These are phyloP conservation scores for Rousettus leschenaultii DNA, from an alignment of 2,113 vertebrate species.

Conservation along the genomic window DNA sequence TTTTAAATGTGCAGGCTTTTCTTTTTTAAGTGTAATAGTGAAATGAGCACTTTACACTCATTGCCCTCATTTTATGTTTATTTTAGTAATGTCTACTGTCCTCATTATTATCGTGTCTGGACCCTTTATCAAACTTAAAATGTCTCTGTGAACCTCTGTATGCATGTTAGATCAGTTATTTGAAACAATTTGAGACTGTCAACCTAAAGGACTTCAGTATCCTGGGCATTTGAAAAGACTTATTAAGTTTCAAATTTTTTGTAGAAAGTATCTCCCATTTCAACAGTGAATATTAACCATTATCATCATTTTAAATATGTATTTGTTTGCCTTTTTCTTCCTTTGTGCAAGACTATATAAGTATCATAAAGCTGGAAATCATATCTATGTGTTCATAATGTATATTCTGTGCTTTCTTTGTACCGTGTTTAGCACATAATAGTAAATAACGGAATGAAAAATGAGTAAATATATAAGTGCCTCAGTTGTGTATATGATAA, in stretches of 20 bases:
- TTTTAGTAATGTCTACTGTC: constrained; percentile 71
- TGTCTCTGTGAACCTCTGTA: constrained; percentile 22
- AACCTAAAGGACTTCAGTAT: neutral
- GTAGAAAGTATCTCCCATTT: constrained; percentile 19
- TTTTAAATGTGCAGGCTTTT: constrained; percentile 73
- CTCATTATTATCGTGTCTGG: constrained; percentile 68
- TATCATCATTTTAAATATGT: neutral
- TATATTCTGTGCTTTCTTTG: neutral
- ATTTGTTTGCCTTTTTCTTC: neutral
- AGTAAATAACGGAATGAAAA: neutral
- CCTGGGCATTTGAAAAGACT: neutral
- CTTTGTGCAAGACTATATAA: neutral
- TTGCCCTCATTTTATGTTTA: constrained; percentile 72
- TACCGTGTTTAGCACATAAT: neutral
- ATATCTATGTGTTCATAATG: neutral
- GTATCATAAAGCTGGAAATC: neutral
- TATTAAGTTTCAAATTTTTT: neutral
- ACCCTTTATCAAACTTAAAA: constrained; percentile 50
- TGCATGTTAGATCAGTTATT: neutral
- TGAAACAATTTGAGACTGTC: neutral
- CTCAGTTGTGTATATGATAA: neutral
- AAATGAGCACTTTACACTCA: constrained; percentile 60
- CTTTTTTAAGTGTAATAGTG: constrained; percentile 60
- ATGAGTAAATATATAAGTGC: neutral
- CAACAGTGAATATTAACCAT: neutral